A percentile compares a stretch with the other conserved stretches of the same genome.
These are phyloP conservation scores for Craniophora ligustri DNA, from an alignment of 2,888 invertebrate species.

Conservation along the genomic window DNA sequence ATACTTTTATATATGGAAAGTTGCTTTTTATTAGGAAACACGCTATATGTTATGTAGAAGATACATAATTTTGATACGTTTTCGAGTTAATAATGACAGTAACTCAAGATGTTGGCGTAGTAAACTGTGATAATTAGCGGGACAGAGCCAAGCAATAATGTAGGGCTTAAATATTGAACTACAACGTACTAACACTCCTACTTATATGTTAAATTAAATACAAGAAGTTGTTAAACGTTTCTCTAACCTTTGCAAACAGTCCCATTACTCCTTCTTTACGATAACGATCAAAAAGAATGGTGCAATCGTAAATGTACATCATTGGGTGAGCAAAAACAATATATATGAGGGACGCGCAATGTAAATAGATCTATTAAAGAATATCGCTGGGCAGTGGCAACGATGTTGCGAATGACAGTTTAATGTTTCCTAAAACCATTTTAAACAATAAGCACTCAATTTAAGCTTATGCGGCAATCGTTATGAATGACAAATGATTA, in stretches of 20 bases:
- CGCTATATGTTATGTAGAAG: background rate
- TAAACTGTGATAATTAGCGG: conserved; percentile 42
- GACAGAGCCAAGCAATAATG: conserved; percentile 17
- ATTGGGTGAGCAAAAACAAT: conserved; percentile 52
- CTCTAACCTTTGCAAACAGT: conserved; percentile 64
- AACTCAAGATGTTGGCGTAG: conserved; percentile 22
- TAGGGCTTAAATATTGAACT: conserved; percentile 34
- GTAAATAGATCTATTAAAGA: conserved; percentile 59
- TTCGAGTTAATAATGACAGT: conserved; percentile 19
- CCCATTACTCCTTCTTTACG: conserved; percentile 61
- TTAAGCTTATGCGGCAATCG: conserved; percentile 56
- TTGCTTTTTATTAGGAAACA: conserved; percentile 5
- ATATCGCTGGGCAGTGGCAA: conserved; percentile 36
- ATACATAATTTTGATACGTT: conserved; percentile 26
- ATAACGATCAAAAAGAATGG: conserved; percentile 61
- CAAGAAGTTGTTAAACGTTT: conserved; percentile 50
- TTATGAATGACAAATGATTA: conserved; percentile 81
- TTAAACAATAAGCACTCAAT: conserved; percentile 62
- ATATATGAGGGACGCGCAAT: conserved; percentile 49
- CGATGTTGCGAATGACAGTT: conserved; percentile 45
- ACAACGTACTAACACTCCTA: conserved; percentile 29
- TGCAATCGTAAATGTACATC: conserved; percentile 53
- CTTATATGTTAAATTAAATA: conserved; percentile 42
- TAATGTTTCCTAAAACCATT: conserved; percentile 58
- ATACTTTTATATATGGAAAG: conserved; percentile 25